A percentile compares a stretch with the other conserved stretches of the same genome.
Conservation (phyloP, 2,888 invertebrate species). For the Sesia apiformis region DNA sequence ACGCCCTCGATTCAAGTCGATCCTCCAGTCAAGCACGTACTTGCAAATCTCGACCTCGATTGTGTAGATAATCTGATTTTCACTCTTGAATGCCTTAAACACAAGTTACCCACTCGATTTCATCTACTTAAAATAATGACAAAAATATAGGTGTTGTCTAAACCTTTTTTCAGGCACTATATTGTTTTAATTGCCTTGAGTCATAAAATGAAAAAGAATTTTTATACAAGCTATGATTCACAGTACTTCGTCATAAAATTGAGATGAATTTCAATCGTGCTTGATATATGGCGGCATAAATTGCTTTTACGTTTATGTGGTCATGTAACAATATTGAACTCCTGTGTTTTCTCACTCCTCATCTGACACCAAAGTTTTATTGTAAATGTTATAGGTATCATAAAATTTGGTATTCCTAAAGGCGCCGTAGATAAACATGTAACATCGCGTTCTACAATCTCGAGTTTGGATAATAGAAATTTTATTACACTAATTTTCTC, state of each 20-base stretch:
- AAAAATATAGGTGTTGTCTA: too few species aligned
- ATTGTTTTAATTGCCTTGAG: neutral
- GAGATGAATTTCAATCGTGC: slow-evolving; percentile 11
- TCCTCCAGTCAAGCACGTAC: too few species aligned
- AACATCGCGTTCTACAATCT: slow-evolving; percentile 25
- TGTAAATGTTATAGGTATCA: slow-evolving; percentile 47
- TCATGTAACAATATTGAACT: slow-evolving; percentile 31
- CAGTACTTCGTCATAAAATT: slow-evolving; percentile 6
- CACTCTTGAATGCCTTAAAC: too few species aligned
- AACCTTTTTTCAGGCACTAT: too few species aligned
- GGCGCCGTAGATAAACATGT: slow-evolving; percentile 33
- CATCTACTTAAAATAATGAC: too few species aligned
- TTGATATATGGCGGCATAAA: slow-evolving; percentile 28
- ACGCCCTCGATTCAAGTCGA: too few species aligned
- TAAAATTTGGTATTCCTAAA: slow-evolving; percentile 42
- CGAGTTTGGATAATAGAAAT: slow-evolving; percentile 35
- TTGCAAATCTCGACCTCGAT: too few species aligned
- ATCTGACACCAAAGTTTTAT: slow-evolving; percentile 43
- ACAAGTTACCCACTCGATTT: too few species aligned
- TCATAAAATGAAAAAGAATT: neutral
- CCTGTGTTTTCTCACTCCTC: slow-evolving; percentile 32
- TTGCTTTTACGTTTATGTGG: slow-evolving; percentile 34
- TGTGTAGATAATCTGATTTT: too few species aligned
- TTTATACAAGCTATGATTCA: neutral
- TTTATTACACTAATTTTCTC: slow-evolving; percentile 44